Percentiles rank a stretch among this genome's conserved stretches.
These are phyloP conservation scores for Melieria crassipennis DNA, from an alignment of 2,888 invertebrate species.

Conservation along the genomic window DNA sequence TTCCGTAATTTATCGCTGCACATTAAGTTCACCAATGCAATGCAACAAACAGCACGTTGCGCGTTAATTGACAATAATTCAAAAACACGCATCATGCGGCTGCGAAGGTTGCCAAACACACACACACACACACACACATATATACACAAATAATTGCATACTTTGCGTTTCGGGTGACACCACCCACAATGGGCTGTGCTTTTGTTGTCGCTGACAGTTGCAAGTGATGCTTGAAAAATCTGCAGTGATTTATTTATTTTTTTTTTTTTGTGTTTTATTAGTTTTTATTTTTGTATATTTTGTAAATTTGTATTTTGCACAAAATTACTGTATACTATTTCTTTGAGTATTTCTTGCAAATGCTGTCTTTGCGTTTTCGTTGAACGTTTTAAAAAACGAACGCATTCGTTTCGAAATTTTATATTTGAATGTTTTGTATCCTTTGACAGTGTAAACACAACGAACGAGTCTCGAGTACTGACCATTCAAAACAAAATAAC, in stretches of 20 bases:
- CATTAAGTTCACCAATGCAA: background rate
- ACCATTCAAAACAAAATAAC: conserved; percentile 2
- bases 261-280: background rate
- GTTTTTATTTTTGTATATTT: background rate
- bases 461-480: conserved; percentile 23
- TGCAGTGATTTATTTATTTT: background rate
- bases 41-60: background rate
- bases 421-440: background rate
- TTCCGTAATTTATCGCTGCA: background rate
- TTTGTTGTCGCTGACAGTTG: conserved; percentile 26
- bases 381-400: no score
- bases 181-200: conserved; percentile 6
- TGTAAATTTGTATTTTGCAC: background rate
- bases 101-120: conserved; percentile 2
- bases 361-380: no score
- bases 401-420: background rate
- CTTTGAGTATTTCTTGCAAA: background rate
- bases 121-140: conserved; percentile 8
- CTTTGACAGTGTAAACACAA: conserved; percentile 4
- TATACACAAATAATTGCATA: conserved; percentile 14
- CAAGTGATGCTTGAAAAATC: conserved; percentile 26
- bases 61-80: conserved; percentile 23
- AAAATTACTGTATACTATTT: background rate
- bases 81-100: conserved; percentile 21
- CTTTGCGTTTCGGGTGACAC: background rate